Base-by-base conservation (phyloP, 1,140 invertebrate species). In the Arion vulgaris region DNA sequence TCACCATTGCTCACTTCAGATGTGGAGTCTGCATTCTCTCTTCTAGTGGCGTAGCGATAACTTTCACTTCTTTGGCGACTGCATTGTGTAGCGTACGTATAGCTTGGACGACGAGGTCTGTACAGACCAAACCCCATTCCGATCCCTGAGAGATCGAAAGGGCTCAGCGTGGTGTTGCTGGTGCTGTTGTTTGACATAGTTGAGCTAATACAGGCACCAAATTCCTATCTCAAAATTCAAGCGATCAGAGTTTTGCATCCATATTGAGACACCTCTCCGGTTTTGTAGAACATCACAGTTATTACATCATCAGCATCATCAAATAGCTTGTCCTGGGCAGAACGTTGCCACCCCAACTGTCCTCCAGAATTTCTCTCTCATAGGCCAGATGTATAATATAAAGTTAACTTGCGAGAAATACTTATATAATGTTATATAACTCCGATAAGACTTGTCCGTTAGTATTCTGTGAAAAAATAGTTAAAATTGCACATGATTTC, bases 111-210 rank as follows among this genome's bases (percentile, higher is more conserved):
- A 23, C 91, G 83, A 4, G 91, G 91, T 62, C 91, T 85, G 82
- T 91, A 91, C 32, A 91, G 80, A n/a, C 90, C 89, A 72, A 92
- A 90, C 1, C 90, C 90, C 81, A 91, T 88, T 17, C 90, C 88
- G 19, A 92, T 80, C 32, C 89, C 89, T 66, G 87, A 89, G 17
- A 87, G 80, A 71, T 91, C 89, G 85, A 89, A 92, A 0, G 91
- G 91, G 11, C 91, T 90, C 17, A 92, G 73, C 28, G 83, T 75
- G 51, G 66, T 81, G 53, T 49, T 68, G 38, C 32, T 84, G 15
- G 49, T 71, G 49, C 32, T 76, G 9, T 57, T 77, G 17, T 17
- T 28, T n/a, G 74, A 62, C 49, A 34, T 62, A 4, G 39, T 32
- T 51, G 41, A 57, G 57, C n/a, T n/a, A n/a, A n/a, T n/a, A n/a